Evolutionary conservation across 2,113 vertebrate genomes (phyloP), one percentile per base, ranked within the genome.

Genomic region (Willisornis vidua): DNA sequence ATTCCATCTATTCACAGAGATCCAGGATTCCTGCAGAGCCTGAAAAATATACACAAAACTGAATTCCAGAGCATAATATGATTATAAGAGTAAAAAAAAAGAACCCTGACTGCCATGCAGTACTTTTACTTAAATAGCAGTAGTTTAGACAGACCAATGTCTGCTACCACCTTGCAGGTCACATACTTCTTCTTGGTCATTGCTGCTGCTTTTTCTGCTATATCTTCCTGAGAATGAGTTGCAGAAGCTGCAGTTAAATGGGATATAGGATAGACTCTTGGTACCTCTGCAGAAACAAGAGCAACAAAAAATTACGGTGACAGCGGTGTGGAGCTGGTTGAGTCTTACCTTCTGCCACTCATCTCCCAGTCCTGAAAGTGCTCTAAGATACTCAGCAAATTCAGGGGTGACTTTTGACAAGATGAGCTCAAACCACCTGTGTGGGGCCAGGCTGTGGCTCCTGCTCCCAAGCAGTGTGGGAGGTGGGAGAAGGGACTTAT

Each of bases 1-100:
- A 65, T 96, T 87, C 72, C 54, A 35, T 54, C 75, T 88, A 54
- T 74, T 80, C 86, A 90, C 0, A 0, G 51, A 68, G 55, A 81
- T 84, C 43, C 76, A 94, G 61, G 49, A 65, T 70, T 87, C 95
- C 87, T 89, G 83, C 63, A 80, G 94, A 76, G 88, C 58, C 82
- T 80, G 71, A 91, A 94, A 93, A 96, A 73, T 49, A 87, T 7
- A 86, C 43, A 67, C 29, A 70, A 62, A 73, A 29, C 62, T 63
- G 67, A 71, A 84, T 79, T 93, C 19, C 83, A 51, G 22, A 43
- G 66, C 46, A 90, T 35, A 83, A 73, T 43, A 63, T 31, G 46
- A 90, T 86, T 39, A 90, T 71, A 93, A 77, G n/a, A 39, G 9
- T 43, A 26, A 43, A 73, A 43, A 74, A 46, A 4, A 37, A n/a